Conservation (phyloP, 1,140 invertebrate species). For the Microplitis mediator region DNA sequence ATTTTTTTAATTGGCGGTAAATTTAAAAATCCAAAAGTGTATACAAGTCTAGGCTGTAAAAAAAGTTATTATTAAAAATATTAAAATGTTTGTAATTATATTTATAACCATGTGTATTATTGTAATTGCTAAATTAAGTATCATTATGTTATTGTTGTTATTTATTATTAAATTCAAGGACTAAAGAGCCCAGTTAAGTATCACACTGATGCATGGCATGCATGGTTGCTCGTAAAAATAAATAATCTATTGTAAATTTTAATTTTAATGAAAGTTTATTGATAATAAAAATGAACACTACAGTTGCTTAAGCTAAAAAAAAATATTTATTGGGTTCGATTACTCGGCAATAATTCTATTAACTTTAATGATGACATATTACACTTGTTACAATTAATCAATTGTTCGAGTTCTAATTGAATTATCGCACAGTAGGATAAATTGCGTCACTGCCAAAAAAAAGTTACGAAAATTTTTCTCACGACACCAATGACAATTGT, state of each 20-base stretch:
- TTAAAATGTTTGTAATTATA: background rate
- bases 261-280: background rate
- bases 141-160: background rate
- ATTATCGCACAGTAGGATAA: background rate
- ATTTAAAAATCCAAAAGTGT: too few species aligned
- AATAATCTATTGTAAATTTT: background rate
- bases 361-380: slow-evolving; percentile 16
- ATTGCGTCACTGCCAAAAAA: slow-evolving; percentile 20
- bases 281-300: background rate
- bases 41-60: slow-evolving; percentile 1
- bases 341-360: background rate
- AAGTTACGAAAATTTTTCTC: slow-evolving; percentile 9
- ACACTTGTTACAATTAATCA: slow-evolving; percentile 21
- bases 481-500: background rate
- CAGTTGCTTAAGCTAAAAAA: background rate
- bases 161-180: background rate
- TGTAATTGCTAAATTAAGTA: slow-evolving; percentile 1
- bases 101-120: background rate
- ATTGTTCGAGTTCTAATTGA: slow-evolving; percentile 10
- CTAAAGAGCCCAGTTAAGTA: slow-evolving; percentile 15
- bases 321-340: slow-evolving; percentile 9
- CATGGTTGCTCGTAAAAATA: slow-evolving; percentile 25
- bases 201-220: slow-evolving; percentile 34
- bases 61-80: too few species aligned
- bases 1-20: too few species aligned